Evolutionary conservation across 1,140 invertebrate species (phyloP).

Genomic region (Tribolium madens): DNA sequence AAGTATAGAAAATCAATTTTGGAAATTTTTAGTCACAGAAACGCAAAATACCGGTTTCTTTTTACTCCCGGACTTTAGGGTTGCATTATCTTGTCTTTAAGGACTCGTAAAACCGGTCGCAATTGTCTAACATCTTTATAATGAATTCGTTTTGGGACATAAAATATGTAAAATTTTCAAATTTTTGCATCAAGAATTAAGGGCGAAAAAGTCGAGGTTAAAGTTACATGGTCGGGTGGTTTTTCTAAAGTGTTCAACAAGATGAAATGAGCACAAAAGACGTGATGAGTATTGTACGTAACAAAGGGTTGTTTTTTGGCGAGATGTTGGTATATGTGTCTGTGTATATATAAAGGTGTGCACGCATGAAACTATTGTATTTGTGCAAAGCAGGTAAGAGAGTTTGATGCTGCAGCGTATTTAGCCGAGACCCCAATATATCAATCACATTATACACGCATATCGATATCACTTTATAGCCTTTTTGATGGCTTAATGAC

Average conservation of each 20-base stretch:
- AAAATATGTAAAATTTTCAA: neutral
- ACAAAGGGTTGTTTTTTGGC: slow-evolving; percentile 55
- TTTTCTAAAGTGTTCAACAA: slow-evolving; percentile 36
- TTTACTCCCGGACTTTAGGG: slow-evolving; percentile 12
- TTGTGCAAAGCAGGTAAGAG: slow-evolving; percentile 55
- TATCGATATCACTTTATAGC: slow-evolving; percentile 49
- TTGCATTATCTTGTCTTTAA: slow-evolving; percentile 31
- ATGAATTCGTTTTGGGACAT: slow-evolving; percentile 5
- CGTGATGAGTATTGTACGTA: slow-evolving; percentile 47
- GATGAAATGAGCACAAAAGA: slow-evolving; percentile 46
- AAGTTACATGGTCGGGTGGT: slow-evolving; percentile 29
- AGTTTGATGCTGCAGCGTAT: slow-evolving; percentile 48
- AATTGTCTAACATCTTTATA: neutral
- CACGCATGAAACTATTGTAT: slow-evolving; percentile 54
- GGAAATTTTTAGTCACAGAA: slow-evolving; percentile 8
- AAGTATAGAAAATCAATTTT: neutral
- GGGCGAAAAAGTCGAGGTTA: neutral
- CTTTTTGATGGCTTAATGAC: slow-evolving; percentile 49
- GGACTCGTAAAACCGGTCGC: slow-evolving; percentile 8
- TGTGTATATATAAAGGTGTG: slow-evolving; percentile 52
- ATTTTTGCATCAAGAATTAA: no score
- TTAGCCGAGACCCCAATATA: slow-evolving; percentile 52
- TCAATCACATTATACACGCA: slow-evolving; percentile 55
- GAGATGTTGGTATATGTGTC: slow-evolving; percentile 49
- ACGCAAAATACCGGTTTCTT: slow-evolving; percentile 16